Percentiles rank a stretch among this genome's conserved stretches.
phyloP scores from a whole-genome alignment of 1,140 invertebrate species.

The Aethina tumida region DNA sequence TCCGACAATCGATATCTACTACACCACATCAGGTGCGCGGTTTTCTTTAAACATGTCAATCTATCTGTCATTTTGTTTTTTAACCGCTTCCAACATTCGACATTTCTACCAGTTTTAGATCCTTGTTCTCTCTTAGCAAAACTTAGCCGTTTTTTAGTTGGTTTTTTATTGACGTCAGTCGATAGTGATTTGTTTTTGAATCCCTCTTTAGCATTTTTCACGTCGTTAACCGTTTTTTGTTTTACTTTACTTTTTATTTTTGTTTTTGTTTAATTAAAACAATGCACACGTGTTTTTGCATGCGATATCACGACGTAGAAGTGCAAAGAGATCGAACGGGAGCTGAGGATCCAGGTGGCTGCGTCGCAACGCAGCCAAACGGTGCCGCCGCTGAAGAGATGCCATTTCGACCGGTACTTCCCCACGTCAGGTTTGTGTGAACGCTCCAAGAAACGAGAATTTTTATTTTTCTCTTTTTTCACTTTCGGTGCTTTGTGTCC shows the following conservation, averaged over 20 bases:
- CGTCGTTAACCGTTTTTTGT: conserved; percentile 5
- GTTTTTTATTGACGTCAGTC: conserved; percentile 9
- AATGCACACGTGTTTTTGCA: conserved; percentile 25
- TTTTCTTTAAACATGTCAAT: conserved; percentile 23
- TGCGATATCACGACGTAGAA: conserved; percentile 38
- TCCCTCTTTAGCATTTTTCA: conserved; percentile 3
- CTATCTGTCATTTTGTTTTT: conserved; percentile 4
- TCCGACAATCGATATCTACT: conserved; percentile 72
- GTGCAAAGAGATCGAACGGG: conserved; percentile 22
- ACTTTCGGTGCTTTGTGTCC: conserved; percentile 3
- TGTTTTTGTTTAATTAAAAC: conserved; percentile 1
- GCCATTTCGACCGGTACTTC: conserved; percentile 66
- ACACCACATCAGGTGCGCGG: conserved; percentile 71
- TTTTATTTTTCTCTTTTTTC: background rate
- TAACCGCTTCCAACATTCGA: conserved; percentile 1
- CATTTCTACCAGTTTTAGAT: background rate
- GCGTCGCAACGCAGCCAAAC: conserved; percentile 51
- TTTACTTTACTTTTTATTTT: conserved; percentile 9
- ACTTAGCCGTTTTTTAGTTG: background rate
- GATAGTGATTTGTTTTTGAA: conserved; percentile 4
- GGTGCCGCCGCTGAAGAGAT: conserved; percentile 63
- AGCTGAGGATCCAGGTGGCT: conserved; percentile 30
- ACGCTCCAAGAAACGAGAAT: background rate
- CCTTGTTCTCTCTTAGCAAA: background rate
- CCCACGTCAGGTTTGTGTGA: conserved; percentile 56